Evolutionary conservation across 2,797 vertebrate species (phyloP).

Genomic region (Phrynocephalus guinanensis): DNA sequence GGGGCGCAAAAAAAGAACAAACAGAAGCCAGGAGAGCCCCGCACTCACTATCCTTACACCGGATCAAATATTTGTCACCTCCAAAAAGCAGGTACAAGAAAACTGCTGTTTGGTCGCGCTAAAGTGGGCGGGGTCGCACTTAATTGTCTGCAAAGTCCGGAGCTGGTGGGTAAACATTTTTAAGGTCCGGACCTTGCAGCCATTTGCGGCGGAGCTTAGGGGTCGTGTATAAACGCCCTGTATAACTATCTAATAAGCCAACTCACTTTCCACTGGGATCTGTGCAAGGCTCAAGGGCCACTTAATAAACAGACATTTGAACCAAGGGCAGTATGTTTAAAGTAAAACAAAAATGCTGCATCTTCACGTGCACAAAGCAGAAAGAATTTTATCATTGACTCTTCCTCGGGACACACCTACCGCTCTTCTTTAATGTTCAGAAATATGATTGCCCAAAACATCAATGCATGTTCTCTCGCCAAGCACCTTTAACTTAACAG

Average conservation of each 20-base stretch:
- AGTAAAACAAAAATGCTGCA: not conserved
- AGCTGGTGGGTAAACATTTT: too few relatives aligned
- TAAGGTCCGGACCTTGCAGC: too few relatives aligned
- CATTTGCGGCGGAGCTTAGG: too few relatives aligned
- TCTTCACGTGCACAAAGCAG: not conserved
- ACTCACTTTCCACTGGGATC: constrained; percentile 6
- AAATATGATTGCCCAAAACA: not conserved
- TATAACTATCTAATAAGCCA: not conserved
- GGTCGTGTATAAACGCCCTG: too few relatives aligned
- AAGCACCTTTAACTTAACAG: constrained; percentile 21
- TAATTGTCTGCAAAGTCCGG: too few relatives aligned
- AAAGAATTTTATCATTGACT: not conserved
- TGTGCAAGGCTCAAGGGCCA: not conserved
- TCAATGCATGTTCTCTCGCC: not conserved
- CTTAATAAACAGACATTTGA: constrained; percentile 4
- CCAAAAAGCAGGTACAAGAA: too few relatives aligned
- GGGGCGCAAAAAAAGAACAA: too few relatives aligned
- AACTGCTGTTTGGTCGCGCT: too few relatives aligned
- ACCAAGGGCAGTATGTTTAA: not conserved
- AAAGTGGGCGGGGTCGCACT: too few relatives aligned
- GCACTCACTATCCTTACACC: too few relatives aligned
- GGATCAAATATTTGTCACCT: too few relatives aligned
- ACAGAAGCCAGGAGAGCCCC: too few relatives aligned
- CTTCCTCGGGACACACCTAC: not conserved
- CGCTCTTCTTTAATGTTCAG: constrained; percentile 7